phyloP scores from a whole-genome alignment of 2,113 vertebrate species.

The Turnix velox region DNA sequence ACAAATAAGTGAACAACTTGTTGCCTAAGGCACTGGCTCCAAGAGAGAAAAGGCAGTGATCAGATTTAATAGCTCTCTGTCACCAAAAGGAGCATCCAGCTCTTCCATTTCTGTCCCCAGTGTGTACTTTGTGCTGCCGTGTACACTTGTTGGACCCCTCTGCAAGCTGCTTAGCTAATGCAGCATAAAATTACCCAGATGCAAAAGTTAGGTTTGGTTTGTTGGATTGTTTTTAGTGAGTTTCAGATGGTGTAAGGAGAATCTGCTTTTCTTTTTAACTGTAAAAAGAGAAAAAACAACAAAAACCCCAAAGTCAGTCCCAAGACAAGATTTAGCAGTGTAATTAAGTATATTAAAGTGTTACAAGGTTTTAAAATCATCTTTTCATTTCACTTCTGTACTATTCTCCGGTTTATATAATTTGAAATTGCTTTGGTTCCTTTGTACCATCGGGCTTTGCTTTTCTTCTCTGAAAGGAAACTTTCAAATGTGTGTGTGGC shows the following conservation, averaged over 20 bases:
- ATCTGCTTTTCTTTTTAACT: not conserved
- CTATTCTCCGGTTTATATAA: not conserved
- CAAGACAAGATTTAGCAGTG: not conserved
- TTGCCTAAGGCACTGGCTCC: not conserved
- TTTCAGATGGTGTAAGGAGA: not conserved
- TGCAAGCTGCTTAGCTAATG: not conserved
- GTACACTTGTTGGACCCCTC: not conserved
- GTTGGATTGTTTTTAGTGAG: not conserved
- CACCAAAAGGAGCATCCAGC: not conserved
- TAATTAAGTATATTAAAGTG: not conserved
- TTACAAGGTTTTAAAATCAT: not conserved
- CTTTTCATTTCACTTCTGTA: not conserved
- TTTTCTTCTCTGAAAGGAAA: not conserved
- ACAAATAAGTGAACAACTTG: constrained; percentile 22
- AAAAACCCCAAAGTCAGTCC: not conserved
- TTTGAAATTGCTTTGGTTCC: not conserved
- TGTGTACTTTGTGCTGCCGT: not conserved
- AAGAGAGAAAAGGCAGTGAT: not conserved
- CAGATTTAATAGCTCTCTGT: not conserved
- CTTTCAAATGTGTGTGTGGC: not conserved
- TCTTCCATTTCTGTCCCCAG: not conserved
- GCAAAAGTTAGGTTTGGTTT: not conserved
- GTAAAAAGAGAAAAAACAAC: not conserved
- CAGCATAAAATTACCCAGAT: not conserved
- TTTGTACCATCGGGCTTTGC: not conserved